Evolutionary conservation across 2,797 vertebrate species (phyloP).

Genomic region (Choloepus didactylus): DNA sequence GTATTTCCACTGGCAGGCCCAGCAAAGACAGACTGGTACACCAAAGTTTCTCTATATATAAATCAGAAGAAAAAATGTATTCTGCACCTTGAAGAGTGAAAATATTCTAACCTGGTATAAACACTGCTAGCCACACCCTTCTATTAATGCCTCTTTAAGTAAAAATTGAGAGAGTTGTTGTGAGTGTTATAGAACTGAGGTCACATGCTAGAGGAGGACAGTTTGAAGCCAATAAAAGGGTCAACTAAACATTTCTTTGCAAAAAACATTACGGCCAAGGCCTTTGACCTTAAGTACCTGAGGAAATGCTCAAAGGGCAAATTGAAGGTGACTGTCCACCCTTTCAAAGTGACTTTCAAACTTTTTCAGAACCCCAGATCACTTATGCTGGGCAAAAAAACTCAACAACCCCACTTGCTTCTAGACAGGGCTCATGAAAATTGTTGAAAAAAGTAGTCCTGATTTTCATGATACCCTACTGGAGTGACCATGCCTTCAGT

Average conservation of each 20-base stretch:
- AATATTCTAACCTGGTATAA: not conserved
- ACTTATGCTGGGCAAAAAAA: not conserved
- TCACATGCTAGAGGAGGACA: slow-evolving; percentile 17
- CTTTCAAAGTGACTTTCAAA: slow-evolving; percentile 64
- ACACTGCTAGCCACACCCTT: not conserved
- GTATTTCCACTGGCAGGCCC: not conserved
- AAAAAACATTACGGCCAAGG: slow-evolving; percentile 28
- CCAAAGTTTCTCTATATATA: slow-evolving; percentile 8
- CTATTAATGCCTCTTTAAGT: not conserved
- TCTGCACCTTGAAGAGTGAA: slow-evolving; percentile 33
- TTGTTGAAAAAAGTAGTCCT: not conserved
- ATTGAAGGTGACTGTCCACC: not conserved
- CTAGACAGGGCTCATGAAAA: not conserved
- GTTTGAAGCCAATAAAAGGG: slow-evolving; percentile 32
- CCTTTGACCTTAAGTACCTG: slow-evolving; percentile 37
- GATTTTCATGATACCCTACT: not conserved
- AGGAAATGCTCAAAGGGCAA: slow-evolving; percentile 20
- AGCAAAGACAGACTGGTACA: not conserved
- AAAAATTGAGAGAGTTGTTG: not conserved
- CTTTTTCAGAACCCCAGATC: slow-evolving; percentile 38
- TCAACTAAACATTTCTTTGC: slow-evolving; percentile 58
- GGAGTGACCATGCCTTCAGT: not conserved
- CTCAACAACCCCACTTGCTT: not conserved
- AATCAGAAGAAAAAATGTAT: not conserved
- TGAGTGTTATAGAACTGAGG: not conserved